Evolutionary conservation across 1,140 invertebrate genomes (phyloP).

Genomic region (Drosophila pseudoobscura): DNA sequence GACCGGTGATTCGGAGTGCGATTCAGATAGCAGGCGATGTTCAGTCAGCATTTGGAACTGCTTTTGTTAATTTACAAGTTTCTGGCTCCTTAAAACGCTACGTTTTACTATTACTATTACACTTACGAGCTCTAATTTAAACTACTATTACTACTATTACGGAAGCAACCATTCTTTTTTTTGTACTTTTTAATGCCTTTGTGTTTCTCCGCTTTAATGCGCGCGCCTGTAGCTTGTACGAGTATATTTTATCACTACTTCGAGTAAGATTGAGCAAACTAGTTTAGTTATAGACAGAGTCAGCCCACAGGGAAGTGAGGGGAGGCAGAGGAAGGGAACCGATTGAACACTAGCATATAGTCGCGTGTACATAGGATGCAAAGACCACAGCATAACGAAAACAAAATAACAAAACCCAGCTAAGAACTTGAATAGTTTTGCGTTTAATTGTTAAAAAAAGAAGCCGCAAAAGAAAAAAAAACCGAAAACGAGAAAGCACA

Average conservation of each 20-base stretch:
- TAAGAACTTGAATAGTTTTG: constrained; percentile 15
- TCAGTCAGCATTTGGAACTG: constrained; percentile 31
- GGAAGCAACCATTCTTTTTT: constrained; percentile 1
- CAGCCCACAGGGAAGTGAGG: too few relatives aligned
- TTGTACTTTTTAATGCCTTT: not conserved
- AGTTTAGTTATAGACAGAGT: too few relatives aligned
- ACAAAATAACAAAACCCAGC: constrained; percentile 15
- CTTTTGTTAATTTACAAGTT: constrained; percentile 35
- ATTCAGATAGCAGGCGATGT: constrained; percentile 6
- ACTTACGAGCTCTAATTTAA: too few relatives aligned
- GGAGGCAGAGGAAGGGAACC: too few relatives aligned
- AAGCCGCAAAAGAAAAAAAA: constrained; percentile 12
- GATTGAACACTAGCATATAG: too few relatives aligned
- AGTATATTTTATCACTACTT: constrained; percentile 12
- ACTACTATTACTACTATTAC: constrained; percentile 24
- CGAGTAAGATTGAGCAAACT: too few relatives aligned
- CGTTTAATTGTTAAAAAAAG: too few relatives aligned
- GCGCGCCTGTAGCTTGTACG: constrained; percentile 9
- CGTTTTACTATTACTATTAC: constrained; percentile 33
- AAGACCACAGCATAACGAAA: too few relatives aligned
- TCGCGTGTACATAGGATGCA: too few relatives aligned
- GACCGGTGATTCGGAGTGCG: not conserved
- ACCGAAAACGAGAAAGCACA: not conserved
- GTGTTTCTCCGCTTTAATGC: too few relatives aligned
- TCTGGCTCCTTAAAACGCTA: constrained; percentile 36